phyloP scores from a whole-genome alignment of 2,113 vertebrate species.

The Caretta caretta region DNA sequence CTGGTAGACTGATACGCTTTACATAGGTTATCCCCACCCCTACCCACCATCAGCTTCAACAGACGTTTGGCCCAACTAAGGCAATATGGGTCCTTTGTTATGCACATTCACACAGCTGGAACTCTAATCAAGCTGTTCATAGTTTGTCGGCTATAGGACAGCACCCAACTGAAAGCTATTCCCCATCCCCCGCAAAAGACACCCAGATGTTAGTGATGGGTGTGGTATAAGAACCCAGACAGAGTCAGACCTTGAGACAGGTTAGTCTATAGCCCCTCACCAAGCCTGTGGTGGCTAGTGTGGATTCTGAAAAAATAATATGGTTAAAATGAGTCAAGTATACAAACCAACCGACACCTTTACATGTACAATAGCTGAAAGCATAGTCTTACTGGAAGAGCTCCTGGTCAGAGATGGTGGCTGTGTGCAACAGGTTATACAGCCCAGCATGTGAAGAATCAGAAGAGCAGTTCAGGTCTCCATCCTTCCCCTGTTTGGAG shows the following conservation, averaged over 20 bases:
- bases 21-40: background rate
- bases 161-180: background rate
- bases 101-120: background rate
- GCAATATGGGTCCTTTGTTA: background rate
- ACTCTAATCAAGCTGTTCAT: background rate
- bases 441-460: constrained; percentile 84
- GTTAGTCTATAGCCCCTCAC: background rate
- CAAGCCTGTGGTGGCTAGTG: background rate
- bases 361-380: background rate
- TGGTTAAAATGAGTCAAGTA: background rate
- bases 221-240: background rate
- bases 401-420: constrained; percentile 85
- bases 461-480: constrained; percentile 82
- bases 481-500: constrained; percentile 86
- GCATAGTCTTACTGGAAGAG: constrained; percentile 88
- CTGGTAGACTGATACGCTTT: background rate
- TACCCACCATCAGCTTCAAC: background rate
- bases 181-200: background rate
- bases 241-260: background rate
- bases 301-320: fast-evolving
- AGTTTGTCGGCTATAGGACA: background rate
- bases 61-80: background rate
- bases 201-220: background rate
- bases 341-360: background rate
- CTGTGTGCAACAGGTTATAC: constrained; percentile 85